Conservation (phyloP, 2,888 invertebrate genomes). For the Synanthedon vespiformis region DNA sequence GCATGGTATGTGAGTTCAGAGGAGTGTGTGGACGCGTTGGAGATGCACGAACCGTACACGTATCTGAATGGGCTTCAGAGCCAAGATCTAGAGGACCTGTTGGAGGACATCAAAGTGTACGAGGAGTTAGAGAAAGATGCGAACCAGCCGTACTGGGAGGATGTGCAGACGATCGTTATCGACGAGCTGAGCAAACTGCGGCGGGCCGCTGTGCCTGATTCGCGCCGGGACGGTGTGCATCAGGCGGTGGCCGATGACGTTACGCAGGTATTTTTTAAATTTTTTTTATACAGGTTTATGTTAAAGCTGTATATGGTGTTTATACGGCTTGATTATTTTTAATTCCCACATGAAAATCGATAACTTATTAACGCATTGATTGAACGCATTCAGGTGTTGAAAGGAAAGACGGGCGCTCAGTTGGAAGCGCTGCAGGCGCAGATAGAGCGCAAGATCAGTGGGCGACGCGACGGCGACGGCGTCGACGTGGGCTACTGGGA, state of each 20-base stretch:
- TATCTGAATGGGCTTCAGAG: conserved; percentile 91
- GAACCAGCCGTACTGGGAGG: conserved; percentile 94
- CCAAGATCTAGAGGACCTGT: conserved; percentile 93
- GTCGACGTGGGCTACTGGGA: conserved; percentile 99
- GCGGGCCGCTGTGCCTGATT: conserved; percentile 78
- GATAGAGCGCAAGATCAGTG: conserved; percentile 88
- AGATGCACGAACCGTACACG: conserved; percentile 98
- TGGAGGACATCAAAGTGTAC: conserved; percentile 96
- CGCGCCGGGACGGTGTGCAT: conserved; percentile 83
- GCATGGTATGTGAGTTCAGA: conserved; percentile 96
- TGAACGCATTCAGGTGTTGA: conserved; percentile 75
- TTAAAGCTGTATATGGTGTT: no score
- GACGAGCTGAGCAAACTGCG: conserved; percentile 91
- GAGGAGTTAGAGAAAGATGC: conserved; percentile 90
- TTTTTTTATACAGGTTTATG: neutral
- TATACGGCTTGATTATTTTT: no score
- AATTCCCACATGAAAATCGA: no score
- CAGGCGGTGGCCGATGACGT: conserved; percentile 93
- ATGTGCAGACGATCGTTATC: conserved; percentile 93
- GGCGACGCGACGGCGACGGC: conserved; percentile 88
- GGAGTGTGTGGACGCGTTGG: conserved; percentile 88
- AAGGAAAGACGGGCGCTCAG: conserved; percentile 91
- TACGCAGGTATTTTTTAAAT: conserved; percentile 48
- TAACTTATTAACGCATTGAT: neutral
- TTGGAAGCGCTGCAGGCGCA: conserved; percentile 84